Conservation (phyloP, 2,888 invertebrate species). For the Germaria angustata region DNA sequence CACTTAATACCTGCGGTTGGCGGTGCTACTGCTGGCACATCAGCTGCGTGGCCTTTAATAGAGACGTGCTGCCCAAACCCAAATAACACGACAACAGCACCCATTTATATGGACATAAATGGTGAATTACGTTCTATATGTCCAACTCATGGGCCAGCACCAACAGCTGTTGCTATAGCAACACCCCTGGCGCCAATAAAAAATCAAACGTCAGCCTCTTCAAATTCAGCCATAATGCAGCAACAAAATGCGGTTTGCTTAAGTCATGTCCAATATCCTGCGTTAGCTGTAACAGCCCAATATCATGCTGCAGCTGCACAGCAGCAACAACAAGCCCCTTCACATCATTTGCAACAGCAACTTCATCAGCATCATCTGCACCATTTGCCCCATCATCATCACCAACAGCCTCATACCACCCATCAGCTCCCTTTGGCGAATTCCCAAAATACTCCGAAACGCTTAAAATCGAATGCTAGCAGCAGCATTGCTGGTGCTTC, state of each 20-base stretch:
- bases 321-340: conserved; percentile 52
- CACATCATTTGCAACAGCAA: conserved; percentile 40
- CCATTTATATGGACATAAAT: conserved; percentile 83
- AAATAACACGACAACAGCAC: conserved; percentile 68
- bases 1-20: conserved; percentile 56
- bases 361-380: conserved; percentile 33
- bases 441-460: conserved; percentile 65
- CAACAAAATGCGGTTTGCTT: conserved; percentile 42
- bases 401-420: conserved; percentile 17
- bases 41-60: conserved; percentile 41
- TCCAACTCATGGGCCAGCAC: conserved; percentile 78
- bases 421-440: conserved; percentile 40
- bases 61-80: neutral
- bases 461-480: conserved; percentile 65
- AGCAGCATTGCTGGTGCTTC: neutral
- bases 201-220: conserved; percentile 27
- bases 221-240: conserved; percentile 34
- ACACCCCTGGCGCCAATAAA: conserved; percentile 42
- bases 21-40: neutral
- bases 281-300: conserved; percentile 44
- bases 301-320: conserved; percentile 41
- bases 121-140: conserved; percentile 82
- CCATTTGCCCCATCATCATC: conserved; percentile 61
- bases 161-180: conserved; percentile 44
- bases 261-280: conserved; percentile 45